Conservation (phyloP, 2,797 vertebrate species). For the Chelidonichthys spinosus region DNA sequence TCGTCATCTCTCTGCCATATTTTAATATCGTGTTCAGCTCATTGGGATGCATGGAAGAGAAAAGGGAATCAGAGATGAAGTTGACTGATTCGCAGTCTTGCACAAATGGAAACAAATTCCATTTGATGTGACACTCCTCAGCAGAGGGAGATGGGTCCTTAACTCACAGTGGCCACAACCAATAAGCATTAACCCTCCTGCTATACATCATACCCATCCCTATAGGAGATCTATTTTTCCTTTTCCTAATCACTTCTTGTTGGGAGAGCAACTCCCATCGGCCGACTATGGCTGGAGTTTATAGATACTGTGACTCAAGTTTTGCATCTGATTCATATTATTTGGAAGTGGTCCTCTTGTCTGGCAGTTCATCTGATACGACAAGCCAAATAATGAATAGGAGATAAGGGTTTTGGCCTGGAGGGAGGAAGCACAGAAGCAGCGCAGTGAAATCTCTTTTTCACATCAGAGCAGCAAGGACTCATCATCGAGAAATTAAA, state of each 20-base stretch:
- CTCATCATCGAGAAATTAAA: slow-evolving; percentile 39
- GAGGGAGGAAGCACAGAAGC: slow-evolving; percentile 33
- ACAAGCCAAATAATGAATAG: slow-evolving; percentile 53
- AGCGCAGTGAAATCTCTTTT: slow-evolving; percentile 35
- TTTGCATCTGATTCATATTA: slow-evolving; percentile 48
- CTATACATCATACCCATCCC: slow-evolving; percentile 39
- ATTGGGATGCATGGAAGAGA: slow-evolving; percentile 76
- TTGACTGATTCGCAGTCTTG: slow-evolving; percentile 76
- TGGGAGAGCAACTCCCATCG: slow-evolving; percentile 20
- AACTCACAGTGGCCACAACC: slow-evolving; percentile 36
- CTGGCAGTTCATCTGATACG: slow-evolving; percentile 40
- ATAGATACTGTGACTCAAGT: slow-evolving; percentile 45
- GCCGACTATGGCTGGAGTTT: slow-evolving; percentile 30
- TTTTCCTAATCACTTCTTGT: slow-evolving; percentile 36
- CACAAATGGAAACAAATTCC: slow-evolving; percentile 79
- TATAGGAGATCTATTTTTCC: slow-evolving; percentile 18
- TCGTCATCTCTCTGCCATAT: slow-evolving; percentile 68
- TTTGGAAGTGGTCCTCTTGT: slow-evolving; percentile 44
- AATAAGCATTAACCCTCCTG: slow-evolving; percentile 43
- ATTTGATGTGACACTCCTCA: slow-evolving; percentile 68
- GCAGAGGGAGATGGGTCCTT: slow-evolving; percentile 46
- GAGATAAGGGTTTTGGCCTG: slow-evolving; percentile 44
- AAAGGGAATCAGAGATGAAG: slow-evolving; percentile 73
- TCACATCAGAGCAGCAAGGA: slow-evolving; percentile 19
- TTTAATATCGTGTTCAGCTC: slow-evolving; percentile 72